Conservation (phyloP, 2,888 invertebrate species). For the Hydropsyche betteni region DNA sequence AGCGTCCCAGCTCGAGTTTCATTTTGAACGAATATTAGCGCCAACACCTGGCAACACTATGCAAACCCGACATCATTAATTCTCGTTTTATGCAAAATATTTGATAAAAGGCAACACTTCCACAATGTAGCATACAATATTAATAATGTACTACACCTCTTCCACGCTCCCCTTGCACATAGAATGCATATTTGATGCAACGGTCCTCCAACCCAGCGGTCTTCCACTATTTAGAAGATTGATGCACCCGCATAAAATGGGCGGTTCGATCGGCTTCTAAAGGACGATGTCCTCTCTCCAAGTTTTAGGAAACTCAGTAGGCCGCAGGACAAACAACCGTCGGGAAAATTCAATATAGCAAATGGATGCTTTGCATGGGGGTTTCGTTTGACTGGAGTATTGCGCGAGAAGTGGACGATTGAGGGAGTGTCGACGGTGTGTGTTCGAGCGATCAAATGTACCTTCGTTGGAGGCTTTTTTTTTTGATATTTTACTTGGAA, state of each 20-base stretch:
- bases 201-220: neutral
- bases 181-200: slow-evolving; percentile 16
- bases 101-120: slow-evolving; percentile 1
- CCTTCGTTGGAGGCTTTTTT: neutral
- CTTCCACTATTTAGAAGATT: neutral
- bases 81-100: slow-evolving; percentile 11
- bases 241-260: neutral
- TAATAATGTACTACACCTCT: neutral
- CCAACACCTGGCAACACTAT: neutral
- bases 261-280: neutral
- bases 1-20: neutral
- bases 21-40: slow-evolving; percentile 3
- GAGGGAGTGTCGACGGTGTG: too few species aligned
- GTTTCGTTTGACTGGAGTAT: neutral
- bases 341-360: slow-evolving; percentile 9
- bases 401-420: too few species aligned
- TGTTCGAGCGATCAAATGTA: neutral
- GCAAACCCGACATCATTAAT: neutral
- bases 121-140: neutral
- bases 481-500: too few species aligned
- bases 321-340: neutral
- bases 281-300: neutral
- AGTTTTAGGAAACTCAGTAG: neutral
- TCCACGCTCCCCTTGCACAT: neutral
- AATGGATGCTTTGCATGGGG: slow-evolving; percentile 5